Base-by-base conservation (phyloP, 2,888 invertebrate species). In the Scelioninae gen. 2 region DNA sequence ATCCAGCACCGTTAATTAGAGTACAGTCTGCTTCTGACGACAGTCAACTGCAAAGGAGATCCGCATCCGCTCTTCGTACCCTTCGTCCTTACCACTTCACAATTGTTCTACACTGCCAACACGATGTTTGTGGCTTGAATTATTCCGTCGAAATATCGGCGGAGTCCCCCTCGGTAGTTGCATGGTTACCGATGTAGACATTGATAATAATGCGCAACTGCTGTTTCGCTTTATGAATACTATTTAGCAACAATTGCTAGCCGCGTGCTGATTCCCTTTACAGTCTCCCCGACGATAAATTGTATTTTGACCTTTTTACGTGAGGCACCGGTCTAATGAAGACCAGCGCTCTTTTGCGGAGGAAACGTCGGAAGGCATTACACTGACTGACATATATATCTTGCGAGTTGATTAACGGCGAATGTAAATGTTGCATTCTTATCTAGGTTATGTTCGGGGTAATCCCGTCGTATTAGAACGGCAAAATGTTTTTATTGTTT, bases 1-100 rank as follows among this genome's bases (percentile, higher is more conserved):
- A n/a, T n/a, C n/a, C n/a, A n/a, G n/a, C n/a, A n/a, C n/a, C 78
- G 81, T 82, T 82, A 82, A 82, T 82, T 82, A 82, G 82, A 80
- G 78, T 81, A 81, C 80, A 81, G 80, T 81, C 82, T 82, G 79
- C 74, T 78, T 80, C 77, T 78, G 81, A 79, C 80, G 80, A 80
- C 81, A 80, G 73, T 76, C 76, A 77, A 79, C 81, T 79, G 81
- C 76, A 77, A 80, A 79, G 78, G 77, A 78, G 81, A 77, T 74
- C 77, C 78, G 74, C 73, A 50, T 45, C 61, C 71, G 57, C 67
- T 64, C 63, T 73, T 75, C 57, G 25, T 64, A 45, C 73, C 70
- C 76, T 72, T 71, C 73, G 45, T 50, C 68, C 55, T 77, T 50
- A 43, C 58, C 76, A 60, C 76, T 76, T 67, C 64, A 67, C 72